Conservation (phyloP, 2,888 invertebrate genomes). For the Geophilus truncorum region DNA sequence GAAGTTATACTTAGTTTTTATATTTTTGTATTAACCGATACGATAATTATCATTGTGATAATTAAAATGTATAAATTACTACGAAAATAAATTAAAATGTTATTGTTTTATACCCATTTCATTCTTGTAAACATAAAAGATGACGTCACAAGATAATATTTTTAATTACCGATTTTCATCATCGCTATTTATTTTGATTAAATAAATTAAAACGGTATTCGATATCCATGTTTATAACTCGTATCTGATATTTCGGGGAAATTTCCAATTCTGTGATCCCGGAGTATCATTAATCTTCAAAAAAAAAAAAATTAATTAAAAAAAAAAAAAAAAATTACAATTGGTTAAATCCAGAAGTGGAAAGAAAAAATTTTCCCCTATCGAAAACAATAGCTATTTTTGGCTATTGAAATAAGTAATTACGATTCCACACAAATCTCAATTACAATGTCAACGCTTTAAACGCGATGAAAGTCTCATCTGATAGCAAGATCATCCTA, state of each 20-base stretch:
- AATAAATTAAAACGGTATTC: too few species aligned
- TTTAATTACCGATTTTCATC: too few species aligned
- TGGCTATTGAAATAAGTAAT: too few species aligned
- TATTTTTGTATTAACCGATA: too few species aligned
- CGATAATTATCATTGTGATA: too few species aligned
- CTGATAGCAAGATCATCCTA: slow-evolving; percentile 3
- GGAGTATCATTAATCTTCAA: too few species aligned
- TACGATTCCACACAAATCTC: not conserved
- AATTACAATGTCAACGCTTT: not conserved
- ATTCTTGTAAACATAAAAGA: too few species aligned
- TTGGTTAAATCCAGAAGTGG: not conserved
- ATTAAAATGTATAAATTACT: not conserved
- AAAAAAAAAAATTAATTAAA: not conserved
- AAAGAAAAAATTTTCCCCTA: not conserved
- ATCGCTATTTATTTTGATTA: too few species aligned
- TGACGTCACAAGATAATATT: too few species aligned
- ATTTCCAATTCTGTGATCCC: too few species aligned
- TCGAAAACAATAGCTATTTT: not conserved
- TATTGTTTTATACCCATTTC: not conserved
- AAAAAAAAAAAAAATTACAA: not conserved
- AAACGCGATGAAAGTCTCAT: not conserved
- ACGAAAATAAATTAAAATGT: not conserved
- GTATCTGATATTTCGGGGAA: too few species aligned
- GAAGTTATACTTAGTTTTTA: not conserved
- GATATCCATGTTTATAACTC: too few species aligned